Base-by-base conservation (phyloP, 2,888 invertebrate species). In the Agrotis segetum region DNA sequence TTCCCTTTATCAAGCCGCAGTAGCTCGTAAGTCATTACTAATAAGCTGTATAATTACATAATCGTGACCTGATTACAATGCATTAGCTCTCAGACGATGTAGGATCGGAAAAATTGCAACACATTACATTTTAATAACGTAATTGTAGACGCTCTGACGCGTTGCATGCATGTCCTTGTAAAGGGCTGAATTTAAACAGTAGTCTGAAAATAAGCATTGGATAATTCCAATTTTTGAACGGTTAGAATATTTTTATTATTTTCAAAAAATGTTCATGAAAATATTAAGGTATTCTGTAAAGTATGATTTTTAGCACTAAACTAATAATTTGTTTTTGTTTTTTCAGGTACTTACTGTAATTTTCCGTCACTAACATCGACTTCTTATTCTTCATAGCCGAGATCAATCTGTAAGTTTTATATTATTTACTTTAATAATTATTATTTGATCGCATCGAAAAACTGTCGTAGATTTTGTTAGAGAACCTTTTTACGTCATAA, bases 61-160 rank as follows among this genome's bases (percentile, higher is more conserved):
- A 85, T 80, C 75, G 61, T 63, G n/a, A 64, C 67, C 67, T 77
- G 76, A 84, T 85, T 80, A 81, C 71, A 77, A 74, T 82, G 83
- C 72, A 77, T 56, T 82, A 81, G 71, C 58, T 69, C 56, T 14
- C 50, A 65, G 71, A 53, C 61, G 63, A 60, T 87, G 86, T 79
- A 86, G 74, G 84, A 84, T 77, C 58, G 61, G 74, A 87, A 87
- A 82, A 84, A 82, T 84, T 90, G 88, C 88, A 87, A 85, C 83
- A 73, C 74, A 82, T 85, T 83, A 85, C 72, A 56, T 73, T 83
- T 83, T 87, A 87, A 89, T 87, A 78, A 84, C 85, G 73, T 86
- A 87, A 88, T 88, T 84, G 82, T 82, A 16, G 40, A 49, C 46
- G 44, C 34, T 67, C 49, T 55, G 76, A 69, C 62, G 46, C 55